Evolutionary conservation across 2,797 vertebrate genomes (phyloP).

Genomic region (Danio choprae): DNA sequence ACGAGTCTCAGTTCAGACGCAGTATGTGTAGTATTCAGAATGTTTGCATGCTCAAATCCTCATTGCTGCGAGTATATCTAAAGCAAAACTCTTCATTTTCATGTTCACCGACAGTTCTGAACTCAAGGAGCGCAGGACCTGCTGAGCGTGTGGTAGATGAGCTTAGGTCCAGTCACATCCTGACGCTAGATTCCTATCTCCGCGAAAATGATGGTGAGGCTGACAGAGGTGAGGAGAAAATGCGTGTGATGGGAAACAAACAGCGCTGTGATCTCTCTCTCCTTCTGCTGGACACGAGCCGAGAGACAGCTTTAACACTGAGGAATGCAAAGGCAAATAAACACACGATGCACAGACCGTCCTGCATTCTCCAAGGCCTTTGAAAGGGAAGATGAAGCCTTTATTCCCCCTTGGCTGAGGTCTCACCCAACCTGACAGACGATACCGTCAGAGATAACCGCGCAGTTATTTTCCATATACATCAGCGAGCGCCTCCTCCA

Average conservation of each 20-base stretch:
- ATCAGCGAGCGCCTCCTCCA: conserved; percentile 52
- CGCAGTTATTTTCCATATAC: conserved; percentile 22
- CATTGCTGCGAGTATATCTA: no score
- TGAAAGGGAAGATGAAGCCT: conserved; percentile 50
- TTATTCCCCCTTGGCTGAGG: conserved; percentile 31
- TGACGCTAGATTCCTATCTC: conserved; percentile 21
- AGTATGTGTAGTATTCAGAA: no score
- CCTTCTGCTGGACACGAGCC: conserved; percentile 23
- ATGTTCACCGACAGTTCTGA: not conserved
- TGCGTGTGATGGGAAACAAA: conserved; percentile 50
- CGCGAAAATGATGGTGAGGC: conserved; percentile 51
- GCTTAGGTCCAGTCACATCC: conserved; percentile 28
- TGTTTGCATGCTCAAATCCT: no score
- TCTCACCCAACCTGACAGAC: conserved; percentile 22
- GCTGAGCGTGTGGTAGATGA: conserved; percentile 17
- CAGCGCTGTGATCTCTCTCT: conserved; percentile 17
- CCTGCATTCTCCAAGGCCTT: conserved; percentile 32
- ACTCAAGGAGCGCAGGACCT: not conserved
- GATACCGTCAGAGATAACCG: not conserved
- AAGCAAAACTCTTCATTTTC: not conserved
- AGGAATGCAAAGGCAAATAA: conserved; percentile 61
- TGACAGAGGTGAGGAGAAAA: conserved; percentile 51
- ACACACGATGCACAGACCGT: conserved; percentile 54
- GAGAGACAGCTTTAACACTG: conserved; percentile 51
- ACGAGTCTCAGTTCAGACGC: no score